Conservation (phyloP, 2,888 invertebrate species). For the Diaphora mendica region DNA sequence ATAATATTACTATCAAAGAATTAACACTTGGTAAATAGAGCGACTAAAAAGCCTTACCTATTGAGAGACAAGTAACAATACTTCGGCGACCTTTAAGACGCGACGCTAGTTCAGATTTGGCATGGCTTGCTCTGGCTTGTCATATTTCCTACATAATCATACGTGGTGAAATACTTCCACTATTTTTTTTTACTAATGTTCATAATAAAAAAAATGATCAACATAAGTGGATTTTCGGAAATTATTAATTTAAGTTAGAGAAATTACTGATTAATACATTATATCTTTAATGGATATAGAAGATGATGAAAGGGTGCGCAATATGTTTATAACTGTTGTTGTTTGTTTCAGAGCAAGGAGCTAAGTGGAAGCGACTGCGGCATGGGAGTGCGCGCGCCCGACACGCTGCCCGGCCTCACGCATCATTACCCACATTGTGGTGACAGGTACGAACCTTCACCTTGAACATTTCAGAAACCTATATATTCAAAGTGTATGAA, state of each 20-base stretch:
- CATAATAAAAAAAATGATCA: too few species aligned
- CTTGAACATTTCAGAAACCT: not conserved
- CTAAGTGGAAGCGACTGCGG: conserved; percentile 69
- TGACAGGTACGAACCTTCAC: conserved; percentile 63
- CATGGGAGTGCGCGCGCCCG: conserved; percentile 85
- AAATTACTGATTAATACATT: not conserved
- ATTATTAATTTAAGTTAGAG: not conserved
- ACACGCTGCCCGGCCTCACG: conserved; percentile 89
- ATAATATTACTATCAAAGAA: too few species aligned
- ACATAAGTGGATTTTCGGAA: not conserved
- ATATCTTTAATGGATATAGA: not conserved
- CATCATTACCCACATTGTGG: conserved; percentile 85
- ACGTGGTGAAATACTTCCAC: too few species aligned
- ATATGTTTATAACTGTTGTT: not conserved
- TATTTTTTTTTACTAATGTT: too few species aligned
- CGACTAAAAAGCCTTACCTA: too few species aligned
- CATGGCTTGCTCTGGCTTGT: too few species aligned
- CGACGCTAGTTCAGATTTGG: not conserved
- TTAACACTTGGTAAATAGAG: too few species aligned
- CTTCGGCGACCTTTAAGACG: not conserved
- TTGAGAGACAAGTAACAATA: not conserved
- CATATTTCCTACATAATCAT: too few species aligned
- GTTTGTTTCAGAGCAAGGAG: conserved; percentile 78
- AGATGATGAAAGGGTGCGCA: not conserved
- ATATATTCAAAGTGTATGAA: too few species aligned